Evolutionary conservation across 2,797 vertebrate species (phyloP), one percentile per base, ranked within the genome.

Genomic region (Sternotherus odoratus): DNA sequence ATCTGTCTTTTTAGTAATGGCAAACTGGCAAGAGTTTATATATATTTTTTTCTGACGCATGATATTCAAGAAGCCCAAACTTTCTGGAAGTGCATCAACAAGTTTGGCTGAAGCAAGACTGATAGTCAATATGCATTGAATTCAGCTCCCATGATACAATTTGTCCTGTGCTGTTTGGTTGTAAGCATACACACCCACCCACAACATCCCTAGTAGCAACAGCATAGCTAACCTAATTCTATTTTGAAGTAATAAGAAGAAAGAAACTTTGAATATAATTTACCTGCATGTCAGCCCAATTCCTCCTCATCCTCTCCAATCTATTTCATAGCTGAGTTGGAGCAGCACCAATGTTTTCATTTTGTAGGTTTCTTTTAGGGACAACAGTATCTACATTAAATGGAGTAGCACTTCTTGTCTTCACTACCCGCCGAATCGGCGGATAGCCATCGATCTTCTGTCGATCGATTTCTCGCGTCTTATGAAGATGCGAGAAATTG

Each of bases 191-290:
- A 50, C 24, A 83, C 74, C 69, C 5, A 79, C 57, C 13, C 36
- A 7, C 1, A 36, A 75, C 8, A 50, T 57, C 69, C 94, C 88
- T n/a, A 85, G 88, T 5, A 93, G 85, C 89, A 91, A n/a, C 43
- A 74, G 12, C 12, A 74, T 9, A 74, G 26, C 11, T 39, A 72
- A 24, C 10, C 72, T 74, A 75, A 75, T 48, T 43, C 8, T 15
- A 16, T 75, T 26, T 46, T 75, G 12, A 75, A 75, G 66, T 39
- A 39, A 36, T 39, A 69, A 39, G 19, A 39, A 69, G 33, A 46
- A 43, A 46, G 12, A 48, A 75, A 46, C 36, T 24, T 43, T 26
- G 72, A 19, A 4, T 74, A 46, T 48, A 75, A 75, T 95, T 56
- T 75, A 83, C 26, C 46, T 46, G 69, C 11, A 49, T 8, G 80